Evolutionary conservation across 2,113 vertebrate species (phyloP).

Genomic region (Prinia subflava): DNA sequence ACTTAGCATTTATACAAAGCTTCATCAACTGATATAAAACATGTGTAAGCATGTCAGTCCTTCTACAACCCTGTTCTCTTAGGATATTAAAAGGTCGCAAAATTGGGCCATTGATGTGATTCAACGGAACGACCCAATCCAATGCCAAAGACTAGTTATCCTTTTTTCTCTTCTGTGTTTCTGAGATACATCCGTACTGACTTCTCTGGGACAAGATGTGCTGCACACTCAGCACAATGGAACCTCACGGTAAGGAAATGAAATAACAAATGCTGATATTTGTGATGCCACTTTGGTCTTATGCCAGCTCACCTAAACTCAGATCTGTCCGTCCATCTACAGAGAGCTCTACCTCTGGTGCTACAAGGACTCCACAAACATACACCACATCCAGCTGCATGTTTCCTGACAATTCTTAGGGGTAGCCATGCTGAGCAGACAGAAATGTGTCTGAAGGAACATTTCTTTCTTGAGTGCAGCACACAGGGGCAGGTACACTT

Average conservation of each 20-base stretch:
- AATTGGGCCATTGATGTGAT: background rate
- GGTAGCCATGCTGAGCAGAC: background rate
- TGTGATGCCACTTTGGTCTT: background rate
- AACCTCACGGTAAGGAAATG: background rate
- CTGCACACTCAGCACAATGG: background rate
- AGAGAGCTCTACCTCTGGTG: background rate
- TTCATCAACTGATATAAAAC: background rate
- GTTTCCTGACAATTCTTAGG: background rate
- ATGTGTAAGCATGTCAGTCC: background rate
- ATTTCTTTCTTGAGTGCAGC: background rate
- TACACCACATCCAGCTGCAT: background rate
- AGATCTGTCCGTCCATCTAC: background rate
- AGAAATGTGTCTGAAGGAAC: background rate
- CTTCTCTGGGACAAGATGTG: background rate
- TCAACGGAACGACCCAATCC: background rate
- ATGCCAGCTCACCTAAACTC: background rate
- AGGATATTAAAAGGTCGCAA: background rate
- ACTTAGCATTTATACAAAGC: background rate
- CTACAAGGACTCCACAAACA: background rate
- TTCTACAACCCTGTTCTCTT: background rate
- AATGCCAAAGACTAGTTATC: background rate
- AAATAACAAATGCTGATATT: background rate
- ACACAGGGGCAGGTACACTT: fast-evolving
- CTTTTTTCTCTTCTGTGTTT: background rate
- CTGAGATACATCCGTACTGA: fast-evolving